A percentile compares a stretch with the other conserved stretches of the same genome.
Evolutionary conservation across 2,888 invertebrate species (phyloP).

Genomic region (Lochmaea crataegi): DNA sequence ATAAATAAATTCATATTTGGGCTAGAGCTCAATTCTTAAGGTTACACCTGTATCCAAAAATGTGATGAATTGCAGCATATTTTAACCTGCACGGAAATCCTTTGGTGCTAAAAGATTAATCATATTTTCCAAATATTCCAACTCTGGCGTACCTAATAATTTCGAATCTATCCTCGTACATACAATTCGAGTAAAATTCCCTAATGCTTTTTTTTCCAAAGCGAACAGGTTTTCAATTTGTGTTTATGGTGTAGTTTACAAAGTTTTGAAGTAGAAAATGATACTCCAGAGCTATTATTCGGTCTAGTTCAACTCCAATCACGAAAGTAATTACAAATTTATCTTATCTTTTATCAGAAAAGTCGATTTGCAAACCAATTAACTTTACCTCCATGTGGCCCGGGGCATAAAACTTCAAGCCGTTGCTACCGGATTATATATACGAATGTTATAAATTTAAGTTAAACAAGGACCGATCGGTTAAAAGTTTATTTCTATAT

Average conservation of each 20-base stretch:
- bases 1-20: too few species aligned
- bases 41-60: too few species aligned
- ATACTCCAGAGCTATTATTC: constrained; percentile 56
- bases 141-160: too few species aligned
- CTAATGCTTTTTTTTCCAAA: neutral
- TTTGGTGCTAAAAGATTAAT: too few species aligned
- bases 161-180: neutral
- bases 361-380: constrained; percentile 54
- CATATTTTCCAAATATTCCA: too few species aligned
- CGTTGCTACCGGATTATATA: too few species aligned
- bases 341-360: constrained; percentile 60
- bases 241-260: constrained; percentile 25
- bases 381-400: constrained; percentile 46
- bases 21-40: too few species aligned
- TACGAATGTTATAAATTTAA: too few species aligned
- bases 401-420: constrained; percentile 28
- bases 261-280: constrained; percentile 31
- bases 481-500: too few species aligned
- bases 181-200: neutral
- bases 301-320: constrained; percentile 57
- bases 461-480: too few species aligned
- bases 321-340: constrained; percentile 63
- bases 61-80: too few species aligned
- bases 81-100: too few species aligned
- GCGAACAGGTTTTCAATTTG: constrained; percentile 19